A percentile compares a stretch with the other conserved stretches of the same genome.
Evolutionary conservation across 2,888 invertebrate genomes (phyloP).

Genomic region (Apodemia mormo): DNA sequence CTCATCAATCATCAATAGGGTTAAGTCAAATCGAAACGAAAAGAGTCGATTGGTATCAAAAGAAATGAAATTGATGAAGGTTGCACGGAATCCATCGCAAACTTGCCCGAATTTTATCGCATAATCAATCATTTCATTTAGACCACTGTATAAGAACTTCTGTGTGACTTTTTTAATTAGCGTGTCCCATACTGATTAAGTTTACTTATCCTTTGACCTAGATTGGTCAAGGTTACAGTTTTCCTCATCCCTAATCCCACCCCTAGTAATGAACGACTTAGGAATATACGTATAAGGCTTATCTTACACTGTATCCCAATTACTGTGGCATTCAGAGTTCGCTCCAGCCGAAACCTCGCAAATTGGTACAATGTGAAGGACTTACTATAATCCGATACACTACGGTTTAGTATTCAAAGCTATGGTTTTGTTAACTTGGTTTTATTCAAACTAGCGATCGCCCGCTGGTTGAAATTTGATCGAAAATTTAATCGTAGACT

Average conservation of each 20-base stretch:
- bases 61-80: not conserved
- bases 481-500: too few species aligned
- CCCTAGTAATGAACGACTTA: constrained; percentile 6
- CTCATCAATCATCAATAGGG: too few species aligned
- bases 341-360: not conserved
- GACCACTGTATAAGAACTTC: not conserved
- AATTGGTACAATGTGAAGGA: constrained; percentile 9
- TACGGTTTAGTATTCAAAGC: too few species aligned
- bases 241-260: not conserved
- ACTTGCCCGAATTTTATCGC: not conserved
- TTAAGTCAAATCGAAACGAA: too few species aligned
- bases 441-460: too few species aligned
- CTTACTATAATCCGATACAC: not conserved
- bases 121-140: not conserved
- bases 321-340: constrained; percentile 13
- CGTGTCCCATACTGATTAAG: not conserved
- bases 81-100: not conserved
- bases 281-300: constrained; percentile 9
- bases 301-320: constrained; percentile 15
- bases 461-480: too few species aligned
- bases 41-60: not conserved
- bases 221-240: constrained; percentile 1
- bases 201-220: not conserved
- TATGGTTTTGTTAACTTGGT: too few species aligned
- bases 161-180: not conserved